Base-by-base conservation (phyloP, 2,888 invertebrate genomes). In the Ommatoiulus sabulosus region DNA sequence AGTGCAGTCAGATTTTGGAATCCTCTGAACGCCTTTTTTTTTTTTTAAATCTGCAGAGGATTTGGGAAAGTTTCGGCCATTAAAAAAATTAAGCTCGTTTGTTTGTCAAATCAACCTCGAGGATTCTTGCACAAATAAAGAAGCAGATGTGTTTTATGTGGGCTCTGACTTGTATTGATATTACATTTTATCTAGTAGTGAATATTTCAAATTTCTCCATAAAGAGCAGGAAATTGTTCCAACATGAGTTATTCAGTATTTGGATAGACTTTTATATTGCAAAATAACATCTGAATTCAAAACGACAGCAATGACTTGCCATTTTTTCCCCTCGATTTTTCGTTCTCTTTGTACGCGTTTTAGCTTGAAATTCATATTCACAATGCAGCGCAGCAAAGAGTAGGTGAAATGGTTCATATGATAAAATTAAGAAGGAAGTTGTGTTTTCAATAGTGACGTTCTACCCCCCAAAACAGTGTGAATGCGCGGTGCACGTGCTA, bases 401-500 rank as follows among this genome's bases (percentile, higher is more conserved):
- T 35, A 35, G 80, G 35, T 80, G 35, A 80, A 80, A 80, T 80
- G 80, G 80, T 80, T 80, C 80, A 80, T 80, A 80, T 24, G 35
- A 57, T 57, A 57, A 57, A 57, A 57, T 80, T 35, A 35, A 80
- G 80, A 80, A 80, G 80, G 35, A 43, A 80, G 80, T 35, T 80
- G 35, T 10, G 12, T 80, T 12, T 80, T 35, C 80, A 80, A 35
- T 80, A 12, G 43, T 35, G 80, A 35, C 12, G 24, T 80, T 80
- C 15, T 80, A 5, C 35, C 35, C 35, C 10, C 80, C 35, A 15
- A 35, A 80, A 80, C 80, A 80, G 80, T 80, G 35, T 80, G 80
- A 80, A 80, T 80, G 35, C 35, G 80, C 15, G 80, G 80, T 80
- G 80, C 80, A 80, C 80, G 80, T 80, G 80, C 80, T 35, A 80